phyloP scores from a whole-genome alignment of 2,797 vertebrate species.

The Poecilia gillii region DNA sequence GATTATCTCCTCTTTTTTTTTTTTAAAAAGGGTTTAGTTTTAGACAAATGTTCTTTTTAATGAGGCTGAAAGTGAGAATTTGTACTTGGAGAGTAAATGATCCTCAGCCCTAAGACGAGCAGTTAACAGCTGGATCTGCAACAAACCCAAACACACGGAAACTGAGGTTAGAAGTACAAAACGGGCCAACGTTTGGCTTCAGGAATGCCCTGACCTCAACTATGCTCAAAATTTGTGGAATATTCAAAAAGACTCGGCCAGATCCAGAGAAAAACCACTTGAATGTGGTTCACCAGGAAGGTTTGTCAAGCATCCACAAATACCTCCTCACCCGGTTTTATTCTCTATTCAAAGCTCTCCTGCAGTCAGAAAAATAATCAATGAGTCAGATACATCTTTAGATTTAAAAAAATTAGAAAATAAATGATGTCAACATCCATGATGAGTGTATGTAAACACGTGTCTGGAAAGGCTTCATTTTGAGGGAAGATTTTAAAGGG shows the following conservation, averaged over 20 bases:
- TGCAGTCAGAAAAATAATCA: not conserved
- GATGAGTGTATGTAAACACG: not conserved
- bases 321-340: not conserved
- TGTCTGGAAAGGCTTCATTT: not conserved
- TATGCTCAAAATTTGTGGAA: not conserved
- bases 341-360: not conserved
- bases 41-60: not conserved
- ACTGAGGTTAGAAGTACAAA: not conserved
- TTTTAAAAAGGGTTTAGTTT: not conserved
- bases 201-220: not conserved
- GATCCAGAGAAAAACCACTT: not conserved
- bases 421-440: not conserved
- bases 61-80: not conserved
- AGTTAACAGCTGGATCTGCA: not conserved
- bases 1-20: not conserved
- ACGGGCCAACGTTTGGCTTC: not conserved
- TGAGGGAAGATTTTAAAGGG: conserved; percentile 6
- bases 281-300: not conserved
- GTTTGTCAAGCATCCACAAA: not conserved
- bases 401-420: not conserved
- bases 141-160: not conserved
- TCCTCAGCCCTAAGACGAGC: not conserved
- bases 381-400: not conserved
- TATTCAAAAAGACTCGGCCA: not conserved
- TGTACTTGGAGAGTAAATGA: not conserved